These are phyloP conservation scores for Rhaphigaster nebulosa DNA, from an alignment of 2,888 invertebrate genomes.

Conservation along the genomic window DNA sequence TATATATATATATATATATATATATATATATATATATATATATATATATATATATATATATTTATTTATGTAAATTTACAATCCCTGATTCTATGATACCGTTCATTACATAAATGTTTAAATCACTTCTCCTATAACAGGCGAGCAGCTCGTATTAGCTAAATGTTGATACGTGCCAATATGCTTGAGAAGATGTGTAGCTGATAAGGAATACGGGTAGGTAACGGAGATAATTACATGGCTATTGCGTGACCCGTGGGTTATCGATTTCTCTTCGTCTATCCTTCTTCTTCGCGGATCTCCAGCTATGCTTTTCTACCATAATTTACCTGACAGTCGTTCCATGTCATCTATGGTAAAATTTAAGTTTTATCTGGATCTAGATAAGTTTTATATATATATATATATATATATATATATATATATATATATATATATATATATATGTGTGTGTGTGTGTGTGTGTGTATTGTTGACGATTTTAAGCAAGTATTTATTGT, in stretches of 20 bases:
- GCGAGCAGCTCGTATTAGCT: background rate
- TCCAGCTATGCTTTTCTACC: background rate
- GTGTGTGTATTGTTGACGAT: too few relatives aligned
- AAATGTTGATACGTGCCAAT: background rate
- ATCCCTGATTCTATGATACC: background rate
- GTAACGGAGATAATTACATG: slow-evolving; percentile 8
- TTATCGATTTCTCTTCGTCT: slow-evolving; percentile 4
- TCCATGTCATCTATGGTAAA: background rate
- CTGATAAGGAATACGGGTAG: background rate
- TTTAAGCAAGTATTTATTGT: too few relatives aligned
- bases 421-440: too few relatives aligned
- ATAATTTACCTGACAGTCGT: background rate
- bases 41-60: too few relatives aligned
- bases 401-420: too few relatives aligned
- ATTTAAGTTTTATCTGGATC: background rate
- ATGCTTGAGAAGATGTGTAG: background rate
- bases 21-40: too few relatives aligned
- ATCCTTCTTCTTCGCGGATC: slow-evolving; percentile 17
- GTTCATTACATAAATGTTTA: background rate
- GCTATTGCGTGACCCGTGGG: background rate
- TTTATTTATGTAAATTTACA: too few relatives aligned
- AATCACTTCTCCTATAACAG: background rate
- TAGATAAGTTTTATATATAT: too few relatives aligned
- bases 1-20: too few relatives aligned
- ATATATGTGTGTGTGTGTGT: too few relatives aligned